phyloP scores from a whole-genome alignment of 2,797 vertebrate species.

The Phoeniculus purpureus region DNA sequence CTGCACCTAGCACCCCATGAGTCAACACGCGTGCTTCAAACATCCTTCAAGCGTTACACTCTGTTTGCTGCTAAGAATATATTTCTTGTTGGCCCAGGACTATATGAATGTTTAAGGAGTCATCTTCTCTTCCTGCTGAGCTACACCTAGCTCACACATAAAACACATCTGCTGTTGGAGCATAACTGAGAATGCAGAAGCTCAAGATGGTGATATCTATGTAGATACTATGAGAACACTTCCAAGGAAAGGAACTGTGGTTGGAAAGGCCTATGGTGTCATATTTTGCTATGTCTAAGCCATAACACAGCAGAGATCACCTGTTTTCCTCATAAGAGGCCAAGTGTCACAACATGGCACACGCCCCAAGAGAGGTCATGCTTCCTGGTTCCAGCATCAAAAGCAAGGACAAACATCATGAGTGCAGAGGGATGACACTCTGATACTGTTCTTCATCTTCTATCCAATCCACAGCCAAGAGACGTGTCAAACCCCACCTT shows the following conservation, averaged over 20 bases:
- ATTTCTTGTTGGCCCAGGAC: neutral
- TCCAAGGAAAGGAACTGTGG: neutral
- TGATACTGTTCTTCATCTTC: neutral
- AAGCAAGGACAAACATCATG: neutral
- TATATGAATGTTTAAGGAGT: neutral
- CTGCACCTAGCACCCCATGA: neutral
- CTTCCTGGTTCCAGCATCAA: neutral
- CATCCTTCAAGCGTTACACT: neutral
- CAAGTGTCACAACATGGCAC: fast-evolving
- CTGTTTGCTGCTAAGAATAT: neutral
- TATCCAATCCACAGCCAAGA: neutral
- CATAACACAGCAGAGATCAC: neutral
- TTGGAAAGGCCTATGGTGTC: neutral
- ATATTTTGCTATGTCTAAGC: neutral
- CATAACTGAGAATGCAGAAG: neutral
- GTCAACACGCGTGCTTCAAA: neutral
- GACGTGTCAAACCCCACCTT: neutral
- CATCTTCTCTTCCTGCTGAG: neutral
- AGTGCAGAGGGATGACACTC: neutral
- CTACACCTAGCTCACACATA: neutral
- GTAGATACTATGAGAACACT: neutral
- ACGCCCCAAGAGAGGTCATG: fast-evolving
- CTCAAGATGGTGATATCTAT: neutral
- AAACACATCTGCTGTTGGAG: fast-evolving
- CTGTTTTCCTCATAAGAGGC: neutral